Base-by-base conservation (phyloP, 2,888 invertebrate species). In the Hypena proboscidalis region DNA sequence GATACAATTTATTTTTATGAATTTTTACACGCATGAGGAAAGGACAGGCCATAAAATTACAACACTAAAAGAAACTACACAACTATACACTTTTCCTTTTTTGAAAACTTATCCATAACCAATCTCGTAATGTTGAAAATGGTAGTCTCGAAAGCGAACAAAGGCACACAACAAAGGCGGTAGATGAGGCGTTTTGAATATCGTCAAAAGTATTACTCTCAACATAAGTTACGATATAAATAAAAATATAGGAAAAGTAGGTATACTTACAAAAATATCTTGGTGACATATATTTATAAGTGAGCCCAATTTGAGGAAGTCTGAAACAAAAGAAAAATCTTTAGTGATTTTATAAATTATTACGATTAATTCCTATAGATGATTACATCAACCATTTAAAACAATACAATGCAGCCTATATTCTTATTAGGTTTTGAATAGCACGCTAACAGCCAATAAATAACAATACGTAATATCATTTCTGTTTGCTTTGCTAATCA, bases 221-320 rank as follows among this genome's bases (percentile, higher is more conserved):
- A n/a, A n/a, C n/a, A n/a, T n/a, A n/a, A n/a, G n/a, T n/a, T 10
- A 33, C 17, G 31, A 1, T 19, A 42, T 32, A 4, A 40, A 15
- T 38, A 20, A 2, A 7, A 31, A n/a, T n/a, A n/a, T 22, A 36
- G 10, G 25, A 38, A 41, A 29, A 20, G n/a, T n/a, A n/a, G n/a
- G n/a, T 14, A 33, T 76, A 81, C 85, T 83, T 76, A 85, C 86
- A 70, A 49, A 70, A 67, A 56, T 71, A 79, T 86, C 71, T 83
- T 56, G 81, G 89, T 84, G 84, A 72, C 90, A 90, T 90, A 90
- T 79, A 89, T 82, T 79, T 64, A 67, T 70, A 68, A 70, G 67
- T 74, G 63, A 58, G 57, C 55, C 56, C 47, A 53, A 32, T 67
- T n/a, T 58, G 67, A 70, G 79, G 80, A 81, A 83, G 83, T 76